Evolutionary conservation across 2,797 vertebrate genomes (phyloP), one percentile per base, ranked within the genome.

Genomic region (Rousettus madagascariensis): DNA sequence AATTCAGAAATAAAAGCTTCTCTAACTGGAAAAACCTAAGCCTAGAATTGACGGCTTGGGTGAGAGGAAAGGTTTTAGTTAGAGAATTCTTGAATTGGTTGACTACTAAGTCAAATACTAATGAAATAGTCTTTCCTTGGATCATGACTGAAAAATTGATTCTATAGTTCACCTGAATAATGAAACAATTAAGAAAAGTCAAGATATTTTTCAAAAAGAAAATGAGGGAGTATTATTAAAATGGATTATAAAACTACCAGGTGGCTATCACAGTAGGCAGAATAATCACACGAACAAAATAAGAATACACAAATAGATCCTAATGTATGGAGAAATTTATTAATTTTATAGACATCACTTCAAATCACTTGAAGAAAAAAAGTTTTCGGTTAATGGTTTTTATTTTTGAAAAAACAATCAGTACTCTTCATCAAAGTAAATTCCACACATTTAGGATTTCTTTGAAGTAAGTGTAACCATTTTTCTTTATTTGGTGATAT

Each of bases 401-500:
- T 83, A 94, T 88, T 59, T 77, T 93, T 80, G 24, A 85, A 86
- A 86, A 95, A 93, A 38, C 6, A 94, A 61, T 85, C 36, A 38
- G 28, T 96, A 87, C 10, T 90, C 16, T 77, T 38, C 19, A 78
- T 94, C 72, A 94, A 95, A 95, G 95, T 91, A 59, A 61, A 13
- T 89, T 93, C 36, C 30, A 63, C 30, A 63, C 43, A 82, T 90
- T 92, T 92, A 96, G 86, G 85, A 75, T 24, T 95, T 90, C 53
- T 97, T 90, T 74, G 72, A 96, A 94, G 78, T 71, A 68, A 28
- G 63, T 90, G 15, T 85, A 63, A 90, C 77, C 78, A 22, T 92
- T 95, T 95, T 22, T 87, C 38, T 87, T 93, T 87, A 17, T 89
- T 86, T 94, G 87, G 30, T 59, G 68, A 95, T 95, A 88, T 93